A percentile compares a stretch with the other conserved stretches of the same genome.
phyloP scores from a whole-genome alignment of 2,888 invertebrate species.

The Drosophila phalerata region DNA sequence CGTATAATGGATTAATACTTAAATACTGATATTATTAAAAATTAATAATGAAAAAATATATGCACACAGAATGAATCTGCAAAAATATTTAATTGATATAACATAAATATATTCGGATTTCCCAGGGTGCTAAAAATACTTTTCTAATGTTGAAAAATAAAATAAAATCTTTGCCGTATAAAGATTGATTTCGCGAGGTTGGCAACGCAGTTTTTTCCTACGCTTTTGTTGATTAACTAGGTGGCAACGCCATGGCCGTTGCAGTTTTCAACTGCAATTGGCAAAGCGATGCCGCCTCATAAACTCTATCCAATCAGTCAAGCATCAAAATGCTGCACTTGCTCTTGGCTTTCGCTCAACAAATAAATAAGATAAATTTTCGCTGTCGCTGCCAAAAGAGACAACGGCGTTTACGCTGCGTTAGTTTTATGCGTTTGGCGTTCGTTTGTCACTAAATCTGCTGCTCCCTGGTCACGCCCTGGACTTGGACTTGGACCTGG shows the following conservation, averaged over 20 bases:
- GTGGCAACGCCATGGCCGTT: conserved; percentile 8
- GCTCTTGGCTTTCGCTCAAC: conserved; percentile 63
- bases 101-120: too few relatives aligned
- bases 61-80: too few relatives aligned
- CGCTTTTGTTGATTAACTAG: background rate
- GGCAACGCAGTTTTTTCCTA: background rate
- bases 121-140: too few relatives aligned
- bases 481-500: conserved; percentile 67
- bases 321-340: conserved; percentile 80
- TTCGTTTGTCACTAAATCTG: conserved; percentile 66
- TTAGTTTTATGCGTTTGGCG: conserved; percentile 82
- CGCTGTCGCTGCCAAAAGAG: conserved; percentile 76
- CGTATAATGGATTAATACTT: too few relatives aligned
- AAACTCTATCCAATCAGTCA: conserved; percentile 77
- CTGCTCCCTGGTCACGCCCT: conserved; percentile 64
- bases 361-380: conserved; percentile 81
- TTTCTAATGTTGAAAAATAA: too few relatives aligned
- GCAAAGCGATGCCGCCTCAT: conserved; percentile 48
- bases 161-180: too few relatives aligned
- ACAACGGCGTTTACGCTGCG: conserved; percentile 82
- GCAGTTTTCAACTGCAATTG: conserved; percentile 5
- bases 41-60: too few relatives aligned
- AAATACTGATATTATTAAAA: too few relatives aligned
- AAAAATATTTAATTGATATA: too few relatives aligned
- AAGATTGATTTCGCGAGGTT: too few relatives aligned